Percentiles rank a stretch among this genome's conserved stretches.
Evolutionary conservation across 1,140 invertebrate species (phyloP).

Genomic region (Drosophila arawakana): DNA sequence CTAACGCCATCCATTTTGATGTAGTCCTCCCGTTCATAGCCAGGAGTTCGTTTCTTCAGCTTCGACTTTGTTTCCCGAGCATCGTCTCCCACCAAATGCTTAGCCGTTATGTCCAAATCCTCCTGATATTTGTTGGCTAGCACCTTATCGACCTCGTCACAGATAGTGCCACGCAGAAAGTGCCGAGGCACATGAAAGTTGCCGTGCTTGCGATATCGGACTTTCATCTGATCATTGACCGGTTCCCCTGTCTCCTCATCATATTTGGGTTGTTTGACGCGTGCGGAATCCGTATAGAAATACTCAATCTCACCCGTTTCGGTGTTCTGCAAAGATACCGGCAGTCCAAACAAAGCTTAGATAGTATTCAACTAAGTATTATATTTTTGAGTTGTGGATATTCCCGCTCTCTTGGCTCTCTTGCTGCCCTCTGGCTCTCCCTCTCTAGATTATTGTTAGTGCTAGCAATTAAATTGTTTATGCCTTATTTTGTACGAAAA

Average conservation of each 20-base stretch:
- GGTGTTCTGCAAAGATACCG: constrained; percentile 61
- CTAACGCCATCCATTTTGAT: constrained; percentile 78
- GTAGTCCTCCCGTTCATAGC: constrained; percentile 74
- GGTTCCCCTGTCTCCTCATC: constrained; percentile 80
- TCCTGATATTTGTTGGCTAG: constrained; percentile 58
- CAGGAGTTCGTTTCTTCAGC: constrained; percentile 27
- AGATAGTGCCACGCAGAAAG: constrained; percentile 60
- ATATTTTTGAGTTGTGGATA: background rate
- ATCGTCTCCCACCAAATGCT: constrained; percentile 42
- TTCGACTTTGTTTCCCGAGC: constrained; percentile 17
- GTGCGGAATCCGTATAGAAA: constrained; percentile 64
- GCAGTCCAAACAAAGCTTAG: constrained; percentile 17
- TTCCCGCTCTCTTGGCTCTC: background rate
- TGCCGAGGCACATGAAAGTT: constrained; percentile 74
- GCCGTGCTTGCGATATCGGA: constrained; percentile 75
- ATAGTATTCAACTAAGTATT: background rate
- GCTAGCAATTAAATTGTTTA: constrained; percentile 32
- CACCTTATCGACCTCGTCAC: constrained; percentile 67
- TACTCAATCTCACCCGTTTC: constrained; percentile 80
- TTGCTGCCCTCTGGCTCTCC: constrained; percentile 11
- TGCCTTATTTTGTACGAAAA: constrained; percentile 40
- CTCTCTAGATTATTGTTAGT: constrained; percentile 15
- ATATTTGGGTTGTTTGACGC: constrained; percentile 57
- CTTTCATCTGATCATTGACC: constrained; percentile 68
- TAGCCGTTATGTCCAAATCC: constrained; percentile 49